Evolutionary conservation across 2,888 invertebrate species (phyloP), one percentile per base, ranked within the genome.

Genomic region (Clusia tigrina): DNA sequence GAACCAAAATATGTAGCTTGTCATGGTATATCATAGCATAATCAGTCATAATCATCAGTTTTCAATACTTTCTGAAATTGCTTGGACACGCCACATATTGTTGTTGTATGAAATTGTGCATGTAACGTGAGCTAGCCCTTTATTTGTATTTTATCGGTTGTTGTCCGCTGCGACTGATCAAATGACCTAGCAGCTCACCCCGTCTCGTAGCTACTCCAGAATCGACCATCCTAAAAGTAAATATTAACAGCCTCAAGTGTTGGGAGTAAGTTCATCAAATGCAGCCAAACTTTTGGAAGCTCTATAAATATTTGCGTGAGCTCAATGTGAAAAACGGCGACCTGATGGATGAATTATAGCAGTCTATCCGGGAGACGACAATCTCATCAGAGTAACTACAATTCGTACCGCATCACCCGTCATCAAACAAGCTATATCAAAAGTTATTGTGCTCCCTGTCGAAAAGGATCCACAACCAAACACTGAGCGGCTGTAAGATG

Each of bases 51-150:
- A 58, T 56, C 2, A 60, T 63, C 2, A 61, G 66, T 2, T 60
- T 60, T 9, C 58, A 60, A 2, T 57, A 63, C 18, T 58, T n/a
- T 65, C 48, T 60, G 63, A 22, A 62, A 54, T n/a, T 46, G 54
- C 24, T 59, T 38, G 54, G 52, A 54, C n/a, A n/a, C n/a, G n/a
- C n/a, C n/a, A n/a, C n/a, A n/a, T n/a, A n/a, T n/a, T n/a, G n/a
- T n/a, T n/a, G n/a, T n/a, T n/a, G 60, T 18, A 54, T 63, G 54
- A 59, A 52, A 51, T 25, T 58, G n/a, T n/a, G 12, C 62, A 57
- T 37, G 42, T 58, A 17, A 53, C 52, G 46, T 42, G 62, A 1
- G 54, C 18, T 22, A n/a, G n/a, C n/a, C n/a, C n/a, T n/a, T n/a
- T n/a, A n/a, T n/a, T n/a, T n/a, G n/a, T n/a, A n/a, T n/a, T n/a